phyloP scores from a whole-genome alignment of 2,797 vertebrate genomes.

The Periparus ater region DNA sequence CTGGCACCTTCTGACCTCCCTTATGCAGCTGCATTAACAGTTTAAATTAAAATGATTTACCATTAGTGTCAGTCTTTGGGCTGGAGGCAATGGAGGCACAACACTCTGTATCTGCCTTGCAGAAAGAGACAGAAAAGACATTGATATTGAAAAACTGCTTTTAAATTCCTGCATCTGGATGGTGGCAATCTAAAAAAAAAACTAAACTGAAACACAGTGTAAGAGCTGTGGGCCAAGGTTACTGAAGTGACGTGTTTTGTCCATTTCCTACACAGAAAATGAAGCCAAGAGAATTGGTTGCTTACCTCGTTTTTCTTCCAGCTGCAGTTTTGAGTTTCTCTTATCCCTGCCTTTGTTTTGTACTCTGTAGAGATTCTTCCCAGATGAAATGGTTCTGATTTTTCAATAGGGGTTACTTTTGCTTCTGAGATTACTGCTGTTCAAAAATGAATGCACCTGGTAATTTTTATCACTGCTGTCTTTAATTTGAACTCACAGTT shows the following conservation, averaged over 20 bases:
- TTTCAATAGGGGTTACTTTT: not conserved
- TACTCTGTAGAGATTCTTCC: not conserved
- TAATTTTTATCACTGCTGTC: not conserved
- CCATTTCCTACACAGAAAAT: not conserved
- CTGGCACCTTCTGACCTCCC: not conserved
- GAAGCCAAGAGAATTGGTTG: not conserved
- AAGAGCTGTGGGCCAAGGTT: not conserved
- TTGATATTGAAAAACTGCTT: not conserved
- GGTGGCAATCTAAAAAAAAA: not conserved
- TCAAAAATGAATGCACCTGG: not conserved
- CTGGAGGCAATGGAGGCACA: not conserved
- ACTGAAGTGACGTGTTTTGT: not conserved
- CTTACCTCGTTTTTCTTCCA: not conserved
- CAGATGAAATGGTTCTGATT: not conserved
- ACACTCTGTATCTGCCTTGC: not conserved
- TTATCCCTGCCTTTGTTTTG: not conserved
- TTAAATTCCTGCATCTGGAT: not conserved
- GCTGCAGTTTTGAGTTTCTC: not conserved
- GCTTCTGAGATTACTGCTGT: not conserved
- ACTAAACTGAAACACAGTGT: not conserved
- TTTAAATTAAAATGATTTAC: not conserved
- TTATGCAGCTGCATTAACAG: not conserved
- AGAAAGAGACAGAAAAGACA: not conserved
- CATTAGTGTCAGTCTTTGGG: not conserved
- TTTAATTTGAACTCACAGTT: not conserved